Evolutionary conservation across 2,888 invertebrate species (phyloP).

Genomic region (Sarcophaga subvicina): DNA sequence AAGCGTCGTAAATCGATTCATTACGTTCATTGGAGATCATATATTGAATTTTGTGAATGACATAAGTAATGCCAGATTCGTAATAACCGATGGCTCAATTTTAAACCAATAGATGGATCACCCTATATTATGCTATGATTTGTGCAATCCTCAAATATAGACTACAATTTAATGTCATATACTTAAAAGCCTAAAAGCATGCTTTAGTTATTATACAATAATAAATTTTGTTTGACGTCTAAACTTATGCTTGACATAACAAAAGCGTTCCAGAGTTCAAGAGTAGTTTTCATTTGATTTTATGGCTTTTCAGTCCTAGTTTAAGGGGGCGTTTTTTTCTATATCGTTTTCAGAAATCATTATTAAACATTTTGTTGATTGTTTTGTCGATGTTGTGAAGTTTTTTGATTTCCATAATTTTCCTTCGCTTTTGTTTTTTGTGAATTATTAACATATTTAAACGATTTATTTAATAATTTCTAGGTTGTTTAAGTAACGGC

Average conservation of each 20-base stretch:
- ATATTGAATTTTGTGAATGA: no score
- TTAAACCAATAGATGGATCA: no score
- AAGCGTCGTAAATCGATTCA: no score
- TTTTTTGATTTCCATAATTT: not conserved
- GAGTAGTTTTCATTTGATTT: slow-evolving; percentile 10
- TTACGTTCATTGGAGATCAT: no score
- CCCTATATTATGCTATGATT: no score
- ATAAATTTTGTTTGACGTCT: not conserved
- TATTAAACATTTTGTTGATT: slow-evolving; percentile 40
- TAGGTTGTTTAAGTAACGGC: not conserved
- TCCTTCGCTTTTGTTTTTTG: not conserved
- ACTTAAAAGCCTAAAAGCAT: slow-evolving; percentile 39
- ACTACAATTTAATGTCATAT: no score
- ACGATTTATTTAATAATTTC: slow-evolving; percentile 11
- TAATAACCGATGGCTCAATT: no score
- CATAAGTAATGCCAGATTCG: no score
- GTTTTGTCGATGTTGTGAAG: slow-evolving; percentile 47
- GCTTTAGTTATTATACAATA: slow-evolving; percentile 16
- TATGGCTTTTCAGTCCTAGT: slow-evolving; percentile 15
- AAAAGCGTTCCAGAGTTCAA: not conserved
- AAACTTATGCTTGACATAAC: slow-evolving; percentile 28
- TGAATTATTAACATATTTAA: slow-evolving; percentile 39
- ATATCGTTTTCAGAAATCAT: slow-evolving; percentile 28
- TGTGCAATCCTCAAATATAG: no score
- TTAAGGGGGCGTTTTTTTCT: slow-evolving; percentile 20